Percentiles rank a stretch among this genome's conserved stretches.
Evolutionary conservation across 2,888 invertebrate species (phyloP).

Genomic region (Galeopsomyia nigrocyanea): DNA sequence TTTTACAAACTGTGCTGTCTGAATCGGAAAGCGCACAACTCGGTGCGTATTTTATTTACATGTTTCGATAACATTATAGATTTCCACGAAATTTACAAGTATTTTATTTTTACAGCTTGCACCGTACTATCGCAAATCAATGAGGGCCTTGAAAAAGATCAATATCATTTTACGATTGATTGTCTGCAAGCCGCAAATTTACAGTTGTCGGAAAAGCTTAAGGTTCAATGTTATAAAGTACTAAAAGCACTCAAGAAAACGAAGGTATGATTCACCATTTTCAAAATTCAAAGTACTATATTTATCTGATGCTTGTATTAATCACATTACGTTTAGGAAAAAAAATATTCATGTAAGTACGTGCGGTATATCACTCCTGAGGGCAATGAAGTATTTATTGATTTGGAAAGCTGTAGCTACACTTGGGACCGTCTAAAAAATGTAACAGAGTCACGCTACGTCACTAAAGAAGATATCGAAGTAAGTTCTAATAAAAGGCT

Average conservation of each 20-base stretch:
- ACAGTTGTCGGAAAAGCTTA: conserved; percentile 52
- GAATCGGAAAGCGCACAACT: conserved; percentile 71
- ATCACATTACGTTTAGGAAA: conserved; percentile 43
- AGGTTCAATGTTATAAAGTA: conserved; percentile 53
- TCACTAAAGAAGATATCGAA: conserved; percentile 61
- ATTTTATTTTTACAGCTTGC: conserved; percentile 53
- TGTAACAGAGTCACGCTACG: conserved; percentile 55
- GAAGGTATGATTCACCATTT: conserved; percentile 41
- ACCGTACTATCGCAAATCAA: conserved; percentile 59
- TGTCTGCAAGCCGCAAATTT: conserved; percentile 55
- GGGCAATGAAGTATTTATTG: conserved; percentile 59
- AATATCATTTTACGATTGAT: conserved; percentile 54
- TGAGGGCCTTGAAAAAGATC: conserved; percentile 54
- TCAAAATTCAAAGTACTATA: not conserved
- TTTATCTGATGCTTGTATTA: conserved; percentile 2
- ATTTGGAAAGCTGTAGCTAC: conserved; percentile 57
- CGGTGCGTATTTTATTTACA: conserved; percentile 45
- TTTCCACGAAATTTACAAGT: not conserved
- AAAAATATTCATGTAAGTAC: conserved; percentile 55
- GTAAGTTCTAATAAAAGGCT: conserved; percentile 49
- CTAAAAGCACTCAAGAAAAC: conserved; percentile 50
- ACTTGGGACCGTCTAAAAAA: conserved; percentile 61
- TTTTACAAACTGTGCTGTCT: conserved; percentile 68
- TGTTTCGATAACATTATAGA: conserved; percentile 56
- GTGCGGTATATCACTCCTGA: conserved; percentile 57